Evolutionary conservation across 2,113 vertebrate genomes (phyloP), one percentile per base, ranked within the genome.

Genomic region (Mus pahari): DNA sequence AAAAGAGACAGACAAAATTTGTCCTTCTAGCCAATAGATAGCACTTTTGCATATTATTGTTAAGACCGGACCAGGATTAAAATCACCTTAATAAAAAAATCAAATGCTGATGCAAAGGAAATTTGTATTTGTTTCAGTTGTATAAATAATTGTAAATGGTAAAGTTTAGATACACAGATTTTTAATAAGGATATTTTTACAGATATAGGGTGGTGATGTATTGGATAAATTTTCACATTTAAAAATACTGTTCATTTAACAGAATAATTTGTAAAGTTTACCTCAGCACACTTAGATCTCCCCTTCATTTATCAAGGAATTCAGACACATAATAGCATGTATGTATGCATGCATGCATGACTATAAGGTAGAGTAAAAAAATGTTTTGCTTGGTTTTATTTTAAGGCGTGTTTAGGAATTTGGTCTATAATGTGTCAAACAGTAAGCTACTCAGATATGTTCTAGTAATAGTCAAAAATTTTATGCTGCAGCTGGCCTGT

Each of bases 241-340:
- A 75, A 87, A 94, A 89, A 95, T 78, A 17, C 7, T 42, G 0
- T 89, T 94, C 11, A 70, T 94, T 88, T 95, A 87, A 93, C 22
- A 79, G 64, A 93, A 82, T 97, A 79, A 55, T 96, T 95, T 96
- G 60, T 77, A 20, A 68, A 86, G 78, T 96, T 97, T 94, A 96
- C 87, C 74, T 95, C 83, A 68, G 28, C 20, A 91, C 1, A 92
- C 28, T 87, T 91, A 58, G 11, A 78, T 24, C n/a, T 89, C 60
- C 93, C 20, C 68, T 77, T 96, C 42, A 91, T 81, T 95, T 93
- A 70, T 94, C 84, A 89, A 93, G 93, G 58, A 17, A 81, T 86
- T 86, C 45, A 75, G 68, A 53, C 5, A 96, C n/a, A 78, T 94
- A 78, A 68, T 92, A 74, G 53, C 93, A 1, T 92, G 13, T 92